A percentile compares a stretch with the other conserved stretches of the same genome.
phyloP scores from a whole-genome alignment of 1,140 invertebrate species.

The Pogonomyrmex barbatus region DNA sequence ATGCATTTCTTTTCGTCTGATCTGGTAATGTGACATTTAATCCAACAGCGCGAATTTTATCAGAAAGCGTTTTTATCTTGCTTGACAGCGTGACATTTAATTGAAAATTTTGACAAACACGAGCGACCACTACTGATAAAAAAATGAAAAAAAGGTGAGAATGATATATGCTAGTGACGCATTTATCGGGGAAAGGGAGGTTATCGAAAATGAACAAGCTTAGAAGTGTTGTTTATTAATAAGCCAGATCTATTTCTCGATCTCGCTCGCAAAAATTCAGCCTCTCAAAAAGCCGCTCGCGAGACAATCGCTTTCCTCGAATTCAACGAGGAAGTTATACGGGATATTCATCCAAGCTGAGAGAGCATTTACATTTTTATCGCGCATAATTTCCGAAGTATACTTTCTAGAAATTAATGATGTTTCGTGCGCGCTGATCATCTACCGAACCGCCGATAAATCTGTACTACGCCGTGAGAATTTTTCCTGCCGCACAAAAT shows the following conservation, averaged over 20 bases:
- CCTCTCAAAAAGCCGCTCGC: not conserved
- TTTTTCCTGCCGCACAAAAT: not conserved
- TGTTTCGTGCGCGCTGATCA: not conserved
- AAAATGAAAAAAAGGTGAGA: not conserved
- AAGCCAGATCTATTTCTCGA: not conserved
- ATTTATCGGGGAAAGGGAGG: not conserved
- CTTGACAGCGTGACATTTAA: not conserved
- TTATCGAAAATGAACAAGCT: no score
- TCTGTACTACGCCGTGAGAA: not conserved
- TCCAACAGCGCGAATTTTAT: not conserved
- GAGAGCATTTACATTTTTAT: slow-evolving; percentile 8
- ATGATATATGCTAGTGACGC: not conserved
- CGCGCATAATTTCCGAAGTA: not conserved
- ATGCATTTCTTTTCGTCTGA: slow-evolving; percentile 5
- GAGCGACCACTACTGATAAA: not conserved
- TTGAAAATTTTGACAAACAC: not conserved
- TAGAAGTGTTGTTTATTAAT: no score
- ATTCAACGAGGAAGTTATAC: not conserved
- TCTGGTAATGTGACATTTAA: slow-evolving; percentile 18
- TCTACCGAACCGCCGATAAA: not conserved
- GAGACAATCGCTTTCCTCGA: not conserved
- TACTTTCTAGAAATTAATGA: slow-evolving; percentile 37
- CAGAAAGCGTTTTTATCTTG: not conserved
- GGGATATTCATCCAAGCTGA: not conserved
- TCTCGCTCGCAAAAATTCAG: not conserved